phyloP scores from a whole-genome alignment of 30 jellyfish, hydroid and myxozoan species.

The Phacellophora camtschatica region DNA sequence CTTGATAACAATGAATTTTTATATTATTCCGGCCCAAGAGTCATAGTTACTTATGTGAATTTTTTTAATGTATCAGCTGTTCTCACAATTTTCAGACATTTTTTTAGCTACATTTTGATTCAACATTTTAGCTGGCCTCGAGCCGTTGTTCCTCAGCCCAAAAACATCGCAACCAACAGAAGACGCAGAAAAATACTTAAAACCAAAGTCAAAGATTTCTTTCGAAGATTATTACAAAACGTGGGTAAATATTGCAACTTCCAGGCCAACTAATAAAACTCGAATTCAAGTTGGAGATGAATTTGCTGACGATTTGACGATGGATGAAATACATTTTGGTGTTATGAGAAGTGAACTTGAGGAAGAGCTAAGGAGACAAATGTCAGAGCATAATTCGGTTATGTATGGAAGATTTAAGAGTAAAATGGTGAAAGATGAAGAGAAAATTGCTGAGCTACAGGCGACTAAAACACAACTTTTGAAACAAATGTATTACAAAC shows the following conservation, averaged over 20 bases:
- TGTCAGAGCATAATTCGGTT: conserved; percentile 62
- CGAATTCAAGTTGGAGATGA: not conserved
- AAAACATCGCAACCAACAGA: not conserved
- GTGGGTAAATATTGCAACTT: conserved; percentile 68
- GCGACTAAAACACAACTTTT: conserved; percentile 61
- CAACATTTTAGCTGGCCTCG: conserved; percentile 40
- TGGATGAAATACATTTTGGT: conserved; percentile 49
- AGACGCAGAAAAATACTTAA: not conserved
- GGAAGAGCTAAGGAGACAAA: conserved; percentile 59
- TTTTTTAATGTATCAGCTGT: not conserved
- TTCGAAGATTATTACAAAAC: conserved; percentile 66
- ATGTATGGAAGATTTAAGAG: conserved; percentile 64
- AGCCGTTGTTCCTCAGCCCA: conserved; percentile 36
- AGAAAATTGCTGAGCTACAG: conserved; percentile 43
- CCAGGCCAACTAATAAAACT: conserved; percentile 32
- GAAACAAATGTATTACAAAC: conserved; percentile 31
- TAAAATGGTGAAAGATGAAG: conserved; percentile 4
- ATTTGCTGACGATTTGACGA: not conserved
- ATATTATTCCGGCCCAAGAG: too few species aligned
- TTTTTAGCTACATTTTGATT: not conserved
- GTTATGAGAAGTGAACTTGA: conserved; percentile 50
- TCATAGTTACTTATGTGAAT: too few species aligned
- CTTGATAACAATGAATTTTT: too few species aligned
- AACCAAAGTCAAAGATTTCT: conserved; percentile 10
- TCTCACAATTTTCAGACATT: not conserved